A percentile compares a stretch with the other conserved stretches of the same genome.
phyloP scores from a whole-genome alignment of 2,113 vertebrate genomes.

The Cyphomyrus plagiostoma region DNA sequence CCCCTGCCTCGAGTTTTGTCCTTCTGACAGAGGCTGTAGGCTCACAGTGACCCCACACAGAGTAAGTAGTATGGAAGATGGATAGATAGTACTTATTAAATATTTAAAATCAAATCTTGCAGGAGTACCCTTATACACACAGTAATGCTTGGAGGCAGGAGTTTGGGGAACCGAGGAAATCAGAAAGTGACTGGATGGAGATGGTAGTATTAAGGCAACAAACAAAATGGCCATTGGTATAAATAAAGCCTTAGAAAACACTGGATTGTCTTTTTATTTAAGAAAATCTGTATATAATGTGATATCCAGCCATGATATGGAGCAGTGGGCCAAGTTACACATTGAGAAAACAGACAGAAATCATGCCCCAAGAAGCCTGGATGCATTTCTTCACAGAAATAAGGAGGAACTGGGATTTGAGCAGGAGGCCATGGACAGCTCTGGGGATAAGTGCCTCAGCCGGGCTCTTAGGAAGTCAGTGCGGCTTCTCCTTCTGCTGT shows the following conservation, averaged over 20 bases:
- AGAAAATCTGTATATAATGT: neutral
- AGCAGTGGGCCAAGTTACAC: neutral
- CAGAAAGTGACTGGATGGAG: neutral
- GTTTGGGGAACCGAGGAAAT: neutral
- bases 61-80: neutral
- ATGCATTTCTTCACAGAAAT: neutral
- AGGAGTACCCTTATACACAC: neutral
- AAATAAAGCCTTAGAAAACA: neutral
- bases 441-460: neutral
- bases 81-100: neutral
- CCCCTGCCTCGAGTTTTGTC: neutral
- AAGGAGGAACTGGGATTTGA: neutral
- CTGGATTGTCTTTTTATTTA: neutral
- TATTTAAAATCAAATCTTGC: neutral
- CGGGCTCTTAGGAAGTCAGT: neutral
- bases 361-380: neutral
- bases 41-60: neutral
- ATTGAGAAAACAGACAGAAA: neutral
- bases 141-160: neutral
- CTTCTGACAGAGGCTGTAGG: neutral
- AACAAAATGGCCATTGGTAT: neutral
- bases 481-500: neutral
- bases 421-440: neutral
- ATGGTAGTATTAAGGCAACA: neutral
- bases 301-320: neutral